A percentile compares a stretch with the other conserved stretches of the same genome.
Evolutionary conservation across 2,888 invertebrate species (phyloP).

Genomic region (Sarcophaga carnaria): DNA sequence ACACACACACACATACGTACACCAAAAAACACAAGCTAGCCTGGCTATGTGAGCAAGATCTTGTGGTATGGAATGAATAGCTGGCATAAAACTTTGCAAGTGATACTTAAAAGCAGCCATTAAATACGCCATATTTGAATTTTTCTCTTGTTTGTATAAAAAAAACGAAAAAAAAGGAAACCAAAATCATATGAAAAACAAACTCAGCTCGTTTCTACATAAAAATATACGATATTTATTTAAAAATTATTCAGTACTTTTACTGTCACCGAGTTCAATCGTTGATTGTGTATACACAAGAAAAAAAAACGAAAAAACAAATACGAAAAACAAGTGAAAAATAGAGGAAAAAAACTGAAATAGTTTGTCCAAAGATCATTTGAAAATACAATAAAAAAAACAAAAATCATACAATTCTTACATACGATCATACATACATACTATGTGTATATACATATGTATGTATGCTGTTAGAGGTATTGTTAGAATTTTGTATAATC

Average conservation of each 20-base stretch:
- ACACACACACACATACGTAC: not conserved
- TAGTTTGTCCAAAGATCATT: constrained; percentile 65
- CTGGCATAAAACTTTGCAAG: constrained; percentile 60
- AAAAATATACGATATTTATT: constrained; percentile 63
- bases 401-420: constrained; percentile 34
- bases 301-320: constrained; percentile 24
- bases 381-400: constrained; percentile 48
- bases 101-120: constrained; percentile 67
- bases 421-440: not conserved
- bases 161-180: constrained; percentile 64
- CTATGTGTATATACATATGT: constrained; percentile 2
- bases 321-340: constrained; percentile 72
- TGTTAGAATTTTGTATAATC: constrained; percentile 22
- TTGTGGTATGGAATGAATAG: constrained; percentile 38
- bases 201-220: constrained; percentile 63
- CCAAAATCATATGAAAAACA: not conserved
- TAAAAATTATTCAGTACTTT: constrained; percentile 68
- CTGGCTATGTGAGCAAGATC: constrained; percentile 42
- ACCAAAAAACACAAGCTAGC: not conserved
- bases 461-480: constrained; percentile 19
- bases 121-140: constrained; percentile 77
- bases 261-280: constrained; percentile 75
- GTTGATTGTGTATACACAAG: constrained; percentile 56
- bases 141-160: constrained; percentile 70
- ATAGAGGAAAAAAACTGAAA: constrained; percentile 72